Conservation (phyloP, 1,140 invertebrate species). For the Vollenhovia emeryi region DNA sequence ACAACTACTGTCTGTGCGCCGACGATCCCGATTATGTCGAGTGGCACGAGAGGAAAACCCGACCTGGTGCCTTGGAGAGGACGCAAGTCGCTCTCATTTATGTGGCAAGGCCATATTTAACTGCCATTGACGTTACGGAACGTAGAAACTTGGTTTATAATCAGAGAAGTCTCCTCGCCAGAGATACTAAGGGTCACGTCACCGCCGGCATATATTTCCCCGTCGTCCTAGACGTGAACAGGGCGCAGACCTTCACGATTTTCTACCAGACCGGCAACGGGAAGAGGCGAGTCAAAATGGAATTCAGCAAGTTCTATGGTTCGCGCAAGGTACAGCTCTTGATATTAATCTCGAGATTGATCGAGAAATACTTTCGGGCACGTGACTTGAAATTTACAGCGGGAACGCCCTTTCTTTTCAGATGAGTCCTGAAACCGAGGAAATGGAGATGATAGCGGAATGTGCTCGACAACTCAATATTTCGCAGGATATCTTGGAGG, state of each 20-base stretch:
- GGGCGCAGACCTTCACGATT: slow-evolving; percentile 89
- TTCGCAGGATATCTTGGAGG: slow-evolving; percentile 87
- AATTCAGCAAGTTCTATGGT: slow-evolving; percentile 89
- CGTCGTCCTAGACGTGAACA: slow-evolving; percentile 86
- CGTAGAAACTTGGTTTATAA: slow-evolving; percentile 95
- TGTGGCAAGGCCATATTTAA: slow-evolving; percentile 91
- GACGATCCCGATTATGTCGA: slow-evolving; percentile 91
- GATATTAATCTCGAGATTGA: slow-evolving; percentile 26
- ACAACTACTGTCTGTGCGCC: slow-evolving; percentile 90
- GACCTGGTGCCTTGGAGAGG: slow-evolving; percentile 85
- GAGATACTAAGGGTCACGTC: slow-evolving; percentile 92
- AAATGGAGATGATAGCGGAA: slow-evolving; percentile 86
- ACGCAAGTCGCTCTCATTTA: slow-evolving; percentile 89
- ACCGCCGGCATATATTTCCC: slow-evolving; percentile 94
- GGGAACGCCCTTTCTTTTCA: slow-evolving; percentile 72
- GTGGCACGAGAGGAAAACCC: slow-evolving; percentile 91
- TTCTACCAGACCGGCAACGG: slow-evolving; percentile 90
- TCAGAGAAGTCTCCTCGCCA: slow-evolving; percentile 92
- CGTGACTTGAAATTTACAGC: not conserved
- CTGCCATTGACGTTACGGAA: slow-evolving; percentile 94
- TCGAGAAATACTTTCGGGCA: slow-evolving; percentile 6
- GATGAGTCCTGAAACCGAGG: slow-evolving; percentile 87
- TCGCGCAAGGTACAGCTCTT: slow-evolving; percentile 86
- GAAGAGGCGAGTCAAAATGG: slow-evolving; percentile 89
- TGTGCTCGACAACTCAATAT: slow-evolving; percentile 91